These are phyloP conservation scores for Siphonodentalium dalli DNA, from an alignment of 2,888 invertebrate genomes.

Conservation along the genomic window DNA sequence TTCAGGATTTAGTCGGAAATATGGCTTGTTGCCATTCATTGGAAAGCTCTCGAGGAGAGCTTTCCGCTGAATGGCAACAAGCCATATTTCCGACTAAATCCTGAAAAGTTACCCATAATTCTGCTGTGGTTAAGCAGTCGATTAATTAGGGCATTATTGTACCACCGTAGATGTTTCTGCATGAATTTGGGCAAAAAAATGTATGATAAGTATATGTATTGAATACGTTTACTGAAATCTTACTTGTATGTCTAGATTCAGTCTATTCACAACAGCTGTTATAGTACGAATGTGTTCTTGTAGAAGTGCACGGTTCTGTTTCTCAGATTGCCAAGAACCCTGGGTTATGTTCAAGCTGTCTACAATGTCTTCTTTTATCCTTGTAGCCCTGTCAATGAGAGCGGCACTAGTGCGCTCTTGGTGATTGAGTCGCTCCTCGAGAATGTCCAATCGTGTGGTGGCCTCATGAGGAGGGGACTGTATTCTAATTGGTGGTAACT, in stretches of 20 bases:
- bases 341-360: slow-evolving; percentile 62
- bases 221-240: slow-evolving; percentile 24
- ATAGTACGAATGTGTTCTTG: slow-evolving; percentile 64
- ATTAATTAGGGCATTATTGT: no score
- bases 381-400: slow-evolving; percentile 58
- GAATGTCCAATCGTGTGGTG: slow-evolving; percentile 33
- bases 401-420: slow-evolving; percentile 58
- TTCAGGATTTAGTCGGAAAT: no score
- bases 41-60: no score
- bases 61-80: no score
- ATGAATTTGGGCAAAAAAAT: not conserved
- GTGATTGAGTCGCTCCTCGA: slow-evolving; percentile 55
- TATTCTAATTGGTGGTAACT: no score
- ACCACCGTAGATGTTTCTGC: no score
- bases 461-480: no score
- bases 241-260: slow-evolving; percentile 61
- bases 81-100: no score
- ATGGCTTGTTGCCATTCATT: no score
- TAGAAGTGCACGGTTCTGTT: slow-evolving; percentile 55
- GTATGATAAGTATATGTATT: not conserved
- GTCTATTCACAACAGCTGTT: slow-evolving; percentile 60
- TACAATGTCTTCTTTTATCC: slow-evolving; percentile 61
- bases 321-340: slow-evolving; percentile 64
- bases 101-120: no score
- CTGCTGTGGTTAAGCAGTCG: no score